Conservation (phyloP, 2,113 vertebrate species). For the Lepidothrix coronata region DNA sequence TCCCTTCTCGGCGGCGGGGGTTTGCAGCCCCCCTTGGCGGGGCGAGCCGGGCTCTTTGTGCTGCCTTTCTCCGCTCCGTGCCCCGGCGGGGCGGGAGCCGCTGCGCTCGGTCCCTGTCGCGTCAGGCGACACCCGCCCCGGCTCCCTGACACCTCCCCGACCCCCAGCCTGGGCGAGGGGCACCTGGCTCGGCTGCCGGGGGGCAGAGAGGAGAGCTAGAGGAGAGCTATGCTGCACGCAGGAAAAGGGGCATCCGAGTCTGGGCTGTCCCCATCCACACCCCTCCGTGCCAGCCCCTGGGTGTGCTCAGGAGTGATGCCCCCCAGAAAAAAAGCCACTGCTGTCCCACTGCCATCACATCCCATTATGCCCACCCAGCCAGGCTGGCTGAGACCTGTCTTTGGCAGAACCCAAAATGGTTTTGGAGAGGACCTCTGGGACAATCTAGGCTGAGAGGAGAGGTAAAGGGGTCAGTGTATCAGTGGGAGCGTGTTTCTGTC, state of each 20-base stretch:
- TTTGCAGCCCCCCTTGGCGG: not conserved
- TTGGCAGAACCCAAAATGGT: not conserved
- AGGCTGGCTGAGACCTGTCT: not conserved
- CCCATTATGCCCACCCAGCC: not conserved
- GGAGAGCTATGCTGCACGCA: not conserved
- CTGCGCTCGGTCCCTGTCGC: not conserved
- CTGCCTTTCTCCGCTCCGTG: not conserved
- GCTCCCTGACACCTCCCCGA: not conserved
- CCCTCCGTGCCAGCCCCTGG: not conserved
- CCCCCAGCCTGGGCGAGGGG: not conserved
- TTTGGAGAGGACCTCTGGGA: not conserved
- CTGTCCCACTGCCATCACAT: not conserved
- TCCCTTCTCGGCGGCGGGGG: not conserved
- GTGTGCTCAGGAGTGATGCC: not conserved
- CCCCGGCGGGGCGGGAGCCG: not conserved
- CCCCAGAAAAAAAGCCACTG: not conserved
- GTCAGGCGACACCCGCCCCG: not conserved
- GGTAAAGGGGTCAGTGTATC: slow-evolving; percentile 36
- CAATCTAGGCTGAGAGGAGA: not conserved
- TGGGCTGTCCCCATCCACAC: not conserved
- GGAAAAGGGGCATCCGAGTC: not conserved
- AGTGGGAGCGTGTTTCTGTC: not conserved
- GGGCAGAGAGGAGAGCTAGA: not conserved
- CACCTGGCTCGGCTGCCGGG: not conserved
- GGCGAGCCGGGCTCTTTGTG: not conserved